phyloP scores from a whole-genome alignment of 1,140 invertebrate species.

The Monomorium pharaonis region DNA sequence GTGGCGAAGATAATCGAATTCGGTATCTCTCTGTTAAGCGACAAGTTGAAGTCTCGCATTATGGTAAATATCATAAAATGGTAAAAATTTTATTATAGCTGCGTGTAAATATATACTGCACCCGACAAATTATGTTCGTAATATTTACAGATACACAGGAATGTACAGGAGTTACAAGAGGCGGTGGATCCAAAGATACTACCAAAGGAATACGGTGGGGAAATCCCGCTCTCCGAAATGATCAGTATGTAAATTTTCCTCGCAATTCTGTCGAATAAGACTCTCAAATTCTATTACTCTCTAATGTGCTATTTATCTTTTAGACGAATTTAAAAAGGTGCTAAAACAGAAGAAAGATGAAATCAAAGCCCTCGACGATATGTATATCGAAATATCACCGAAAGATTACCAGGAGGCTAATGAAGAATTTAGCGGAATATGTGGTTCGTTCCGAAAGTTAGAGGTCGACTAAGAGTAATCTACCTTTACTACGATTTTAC shows the following conservation, averaged over 20 bases:
- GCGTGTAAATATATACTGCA: not conserved
- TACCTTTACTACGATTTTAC: not conserved
- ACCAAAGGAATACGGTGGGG: conserved; percentile 94
- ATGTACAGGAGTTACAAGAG: conserved; percentile 88
- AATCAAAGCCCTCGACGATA: conserved; percentile 91
- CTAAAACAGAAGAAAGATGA: conserved; percentile 88
- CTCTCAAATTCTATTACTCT: not conserved
- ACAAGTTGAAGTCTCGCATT: conserved; percentile 92
- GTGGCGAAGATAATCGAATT: conserved; percentile 93
- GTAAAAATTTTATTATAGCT: not conserved
- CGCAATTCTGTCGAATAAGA: not conserved
- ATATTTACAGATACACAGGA: conserved; percentile 88
- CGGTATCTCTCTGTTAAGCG: conserved; percentile 90
- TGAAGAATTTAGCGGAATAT: conserved; percentile 89
- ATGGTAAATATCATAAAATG: conserved; percentile 86
- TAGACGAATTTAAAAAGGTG: conserved; percentile 88
- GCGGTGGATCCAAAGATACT: conserved; percentile 90
- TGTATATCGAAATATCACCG: conserved; percentile 90
- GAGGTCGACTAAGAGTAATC: conserved; percentile 89
- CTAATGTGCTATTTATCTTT: conserved; percentile 44
- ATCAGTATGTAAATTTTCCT: conserved; percentile 85
- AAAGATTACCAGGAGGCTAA: conserved; percentile 87
- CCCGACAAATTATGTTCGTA: not conserved
- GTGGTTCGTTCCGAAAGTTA: conserved; percentile 92
- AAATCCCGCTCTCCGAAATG: conserved; percentile 91